Evolutionary conservation across 2,888 invertebrate species (phyloP).

Genomic region (Acleris laterana): DNA sequence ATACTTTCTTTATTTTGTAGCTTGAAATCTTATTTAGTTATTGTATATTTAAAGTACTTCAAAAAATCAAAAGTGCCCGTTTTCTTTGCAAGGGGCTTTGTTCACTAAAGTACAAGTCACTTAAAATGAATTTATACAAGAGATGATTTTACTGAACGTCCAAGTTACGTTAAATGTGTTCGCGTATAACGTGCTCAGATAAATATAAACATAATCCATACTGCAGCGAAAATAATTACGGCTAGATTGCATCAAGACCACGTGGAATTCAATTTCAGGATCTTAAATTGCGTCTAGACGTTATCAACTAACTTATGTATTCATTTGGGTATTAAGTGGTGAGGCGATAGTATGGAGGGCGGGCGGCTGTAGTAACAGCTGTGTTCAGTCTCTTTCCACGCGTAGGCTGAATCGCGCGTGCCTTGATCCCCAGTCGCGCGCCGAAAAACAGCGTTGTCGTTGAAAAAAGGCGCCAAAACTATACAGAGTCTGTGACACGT

Average conservation of each 20-base stretch:
- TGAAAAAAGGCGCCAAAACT: slow-evolving; percentile 33
- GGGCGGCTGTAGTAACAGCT: slow-evolving; percentile 38
- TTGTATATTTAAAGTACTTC: too few relatives aligned
- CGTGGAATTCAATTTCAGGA: slow-evolving; percentile 31
- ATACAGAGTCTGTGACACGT: slow-evolving; percentile 21
- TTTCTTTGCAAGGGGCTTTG: too few relatives aligned
- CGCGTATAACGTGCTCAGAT: too few relatives aligned
- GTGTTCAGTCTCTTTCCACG: slow-evolving; percentile 31
- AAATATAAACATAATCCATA: too few relatives aligned
- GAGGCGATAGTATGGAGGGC: slow-evolving; percentile 34
- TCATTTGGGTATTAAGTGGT: slow-evolving; percentile 30
- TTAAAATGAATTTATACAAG: too few relatives aligned
- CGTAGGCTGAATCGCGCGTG: slow-evolving; percentile 36
- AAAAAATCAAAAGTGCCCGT: too few relatives aligned
- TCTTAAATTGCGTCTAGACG: slow-evolving; percentile 36
- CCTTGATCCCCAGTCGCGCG: slow-evolving; percentile 18
- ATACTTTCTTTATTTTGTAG: too few relatives aligned
- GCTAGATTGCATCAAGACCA: slow-evolving; percentile 16
- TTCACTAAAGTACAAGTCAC: too few relatives aligned
- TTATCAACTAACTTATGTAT: slow-evolving; percentile 32
- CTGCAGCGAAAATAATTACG: background rate
- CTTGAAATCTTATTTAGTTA: too few relatives aligned
- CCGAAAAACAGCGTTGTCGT: slow-evolving; percentile 28
- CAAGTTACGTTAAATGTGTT: too few relatives aligned
- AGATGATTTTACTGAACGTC: too few relatives aligned